Evolutionary conservation across 2,797 vertebrate species (phyloP).

Genomic region (Falco naumanni): DNA sequence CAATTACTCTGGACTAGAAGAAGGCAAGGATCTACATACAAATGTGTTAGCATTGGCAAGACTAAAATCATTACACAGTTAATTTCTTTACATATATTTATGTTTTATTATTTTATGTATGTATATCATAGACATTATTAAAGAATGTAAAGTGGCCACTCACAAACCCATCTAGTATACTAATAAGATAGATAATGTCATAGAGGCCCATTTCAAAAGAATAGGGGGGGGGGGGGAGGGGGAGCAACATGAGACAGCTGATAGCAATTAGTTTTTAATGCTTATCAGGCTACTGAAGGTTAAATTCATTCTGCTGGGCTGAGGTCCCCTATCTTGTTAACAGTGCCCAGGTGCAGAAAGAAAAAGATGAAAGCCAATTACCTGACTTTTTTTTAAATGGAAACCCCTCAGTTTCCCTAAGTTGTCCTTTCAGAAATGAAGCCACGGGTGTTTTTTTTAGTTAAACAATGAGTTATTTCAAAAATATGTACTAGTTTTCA

Average conservation of each 20-base stretch:
- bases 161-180: neutral
- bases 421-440: neutral
- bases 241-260: neutral
- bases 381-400: neutral
- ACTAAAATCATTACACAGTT: neutral
- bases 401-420: neutral
- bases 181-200: neutral
- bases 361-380: neutral
- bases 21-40: neutral
- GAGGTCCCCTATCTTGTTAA: neutral
- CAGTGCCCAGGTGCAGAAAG: neutral
- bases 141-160: neutral
- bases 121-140: neutral
- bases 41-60: neutral
- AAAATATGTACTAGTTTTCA: neutral
- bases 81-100: neutral
- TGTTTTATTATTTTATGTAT: neutral
- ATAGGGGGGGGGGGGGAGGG: no score
- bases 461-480: neutral
- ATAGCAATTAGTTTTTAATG: neutral
- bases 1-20: neutral
- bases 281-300: neutral
- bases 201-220: neutral
- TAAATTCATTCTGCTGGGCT: neutral
- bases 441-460: neutral